A percentile compares a stretch with the other conserved stretches of the same genome.
phyloP scores from a whole-genome alignment of 2,113 vertebrate species.

The Benitochromis conjunctus region DNA sequence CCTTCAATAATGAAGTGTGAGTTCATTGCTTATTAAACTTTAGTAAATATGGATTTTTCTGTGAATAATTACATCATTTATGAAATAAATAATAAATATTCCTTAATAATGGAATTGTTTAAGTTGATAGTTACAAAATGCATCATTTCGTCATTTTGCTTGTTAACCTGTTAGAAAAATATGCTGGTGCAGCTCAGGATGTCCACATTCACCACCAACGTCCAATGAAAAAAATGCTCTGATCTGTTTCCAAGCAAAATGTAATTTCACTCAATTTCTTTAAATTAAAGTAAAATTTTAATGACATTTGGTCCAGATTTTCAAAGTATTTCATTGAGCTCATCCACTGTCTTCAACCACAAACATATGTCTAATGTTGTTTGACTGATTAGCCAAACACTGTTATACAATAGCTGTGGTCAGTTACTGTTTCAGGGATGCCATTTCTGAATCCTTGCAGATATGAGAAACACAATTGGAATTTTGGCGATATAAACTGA shows the following conservation, averaged over 20 bases:
- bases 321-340: neutral
- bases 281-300: neutral
- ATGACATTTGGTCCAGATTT: neutral
- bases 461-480: too few relatives aligned
- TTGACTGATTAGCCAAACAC: too few relatives aligned
- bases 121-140: neutral
- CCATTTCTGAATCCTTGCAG: too few relatives aligned
- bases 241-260: neutral
- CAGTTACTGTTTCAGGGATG: neutral
- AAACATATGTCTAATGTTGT: neutral
- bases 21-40: too few relatives aligned
- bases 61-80: neutral
- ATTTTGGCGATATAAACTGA: too few relatives aligned
- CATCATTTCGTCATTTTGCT: neutral
- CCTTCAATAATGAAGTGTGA: too few relatives aligned
- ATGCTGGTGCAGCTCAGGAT: neutral
- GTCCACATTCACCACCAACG: too few relatives aligned
- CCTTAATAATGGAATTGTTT: neutral
- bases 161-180: neutral
- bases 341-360: neutral
- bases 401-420: neutral
- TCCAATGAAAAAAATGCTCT: neutral
- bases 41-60: neutral
- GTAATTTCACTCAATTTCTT: neutral
- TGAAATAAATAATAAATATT: neutral